phyloP scores from a whole-genome alignment of 2,113 vertebrate species.

The Albula glossodonta region DNA sequence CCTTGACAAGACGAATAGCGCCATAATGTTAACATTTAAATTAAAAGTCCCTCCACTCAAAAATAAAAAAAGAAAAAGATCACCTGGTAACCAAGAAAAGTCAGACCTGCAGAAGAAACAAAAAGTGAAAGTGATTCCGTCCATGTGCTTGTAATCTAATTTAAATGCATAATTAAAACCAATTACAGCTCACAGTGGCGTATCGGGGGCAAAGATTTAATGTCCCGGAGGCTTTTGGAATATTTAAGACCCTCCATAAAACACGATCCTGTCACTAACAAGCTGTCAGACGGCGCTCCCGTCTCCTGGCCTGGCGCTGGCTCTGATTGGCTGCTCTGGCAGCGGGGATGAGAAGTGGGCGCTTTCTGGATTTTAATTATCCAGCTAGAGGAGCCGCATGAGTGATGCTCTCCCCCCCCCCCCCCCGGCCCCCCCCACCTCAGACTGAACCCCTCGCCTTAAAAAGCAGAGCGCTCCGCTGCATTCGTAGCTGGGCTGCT shows the following conservation, averaged over 20 bases:
- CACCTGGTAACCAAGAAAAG: not conserved
- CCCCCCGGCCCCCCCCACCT: too few species aligned
- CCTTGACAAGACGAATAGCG: too few species aligned
- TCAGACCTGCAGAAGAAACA: not conserved
- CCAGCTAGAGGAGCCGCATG: not conserved
- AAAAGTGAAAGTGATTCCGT: slow-evolving; percentile 42
- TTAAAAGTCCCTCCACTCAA: not conserved
- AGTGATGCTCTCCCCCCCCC: not conserved
- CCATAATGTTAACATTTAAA: too few species aligned
- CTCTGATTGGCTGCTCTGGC: slow-evolving; percentile 40
- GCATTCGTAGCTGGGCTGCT: too few species aligned
- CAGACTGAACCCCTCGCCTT: not conserved
- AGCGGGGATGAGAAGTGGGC: slow-evolving; percentile 42
- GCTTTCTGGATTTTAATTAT: slow-evolving; percentile 27
- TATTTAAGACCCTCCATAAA: slow-evolving; percentile 69
- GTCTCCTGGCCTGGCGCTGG: slow-evolving; percentile 49
- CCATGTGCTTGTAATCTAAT: slow-evolving; percentile 60
- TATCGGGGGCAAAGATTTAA: slow-evolving; percentile 58
- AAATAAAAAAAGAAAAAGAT: slow-evolving; percentile 25
- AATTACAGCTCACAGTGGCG: slow-evolving; percentile 55
- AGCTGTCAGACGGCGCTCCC: slow-evolving; percentile 54
- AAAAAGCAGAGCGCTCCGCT: not conserved
- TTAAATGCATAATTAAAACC: slow-evolving; percentile 64
- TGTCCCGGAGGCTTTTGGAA: slow-evolving; percentile 57
- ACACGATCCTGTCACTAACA: slow-evolving; percentile 60